A percentile compares a stretch with the other conserved stretches of the same genome.
Evolutionary conservation across 1,140 invertebrate genomes (phyloP).

Genomic region (Pseudomyrmex flavicornis): DNA sequence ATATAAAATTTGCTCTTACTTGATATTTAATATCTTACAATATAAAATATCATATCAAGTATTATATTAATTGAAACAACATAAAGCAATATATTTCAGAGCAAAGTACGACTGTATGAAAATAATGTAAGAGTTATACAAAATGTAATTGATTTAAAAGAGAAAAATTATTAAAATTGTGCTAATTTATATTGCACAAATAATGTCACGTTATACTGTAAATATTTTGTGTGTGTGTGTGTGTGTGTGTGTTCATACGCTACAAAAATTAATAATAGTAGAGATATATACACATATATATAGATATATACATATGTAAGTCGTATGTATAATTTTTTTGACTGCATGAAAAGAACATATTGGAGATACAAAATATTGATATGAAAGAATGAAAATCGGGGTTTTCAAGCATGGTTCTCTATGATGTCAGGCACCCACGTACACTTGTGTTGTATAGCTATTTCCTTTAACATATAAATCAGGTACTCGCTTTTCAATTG

Average conservation of each 20-base stretch:
- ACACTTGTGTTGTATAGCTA: conserved; percentile 69
- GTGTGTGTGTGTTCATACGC: neutral
- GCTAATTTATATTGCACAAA: conserved; percentile 47
- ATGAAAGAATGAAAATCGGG: conserved; percentile 54
- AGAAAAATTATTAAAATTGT: conserved; percentile 10
- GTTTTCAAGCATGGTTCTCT: conserved; percentile 62
- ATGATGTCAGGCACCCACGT: conserved; percentile 77
- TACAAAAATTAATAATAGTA: conserved; percentile 27
- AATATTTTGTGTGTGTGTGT: neutral
- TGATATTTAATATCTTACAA: too few species aligned
- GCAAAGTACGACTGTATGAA: too few species aligned
- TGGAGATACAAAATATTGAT: conserved; percentile 42
- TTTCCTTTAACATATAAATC: conserved; percentile 80
- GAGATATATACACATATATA: too few species aligned
- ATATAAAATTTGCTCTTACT: too few species aligned
- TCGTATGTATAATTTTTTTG: neutral
- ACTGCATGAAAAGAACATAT: conserved; percentile 38
- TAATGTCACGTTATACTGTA: conserved; percentile 30
- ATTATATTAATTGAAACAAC: too few species aligned
- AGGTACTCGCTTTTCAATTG: conserved; percentile 80
- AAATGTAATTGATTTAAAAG: neutral
- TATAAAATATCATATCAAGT: too few species aligned
- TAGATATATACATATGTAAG: neutral
- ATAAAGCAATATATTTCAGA: too few species aligned
- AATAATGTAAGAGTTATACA: neutral